Conservation (phyloP, 2,888 invertebrate species). For the Thymelicus lineola region DNA sequence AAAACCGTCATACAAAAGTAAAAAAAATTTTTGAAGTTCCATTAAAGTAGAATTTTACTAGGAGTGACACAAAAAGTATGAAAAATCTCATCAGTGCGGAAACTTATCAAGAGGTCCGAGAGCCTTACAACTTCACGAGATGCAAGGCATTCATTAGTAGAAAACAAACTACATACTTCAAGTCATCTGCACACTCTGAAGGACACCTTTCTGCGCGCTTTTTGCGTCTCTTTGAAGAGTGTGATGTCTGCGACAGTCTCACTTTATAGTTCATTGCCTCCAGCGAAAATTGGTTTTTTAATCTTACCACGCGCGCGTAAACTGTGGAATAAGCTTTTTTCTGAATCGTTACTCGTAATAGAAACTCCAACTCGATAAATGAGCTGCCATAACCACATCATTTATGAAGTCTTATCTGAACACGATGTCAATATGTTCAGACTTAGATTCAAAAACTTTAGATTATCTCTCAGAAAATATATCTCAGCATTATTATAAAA, state of each 20-base stretch:
- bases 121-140: neutral
- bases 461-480: no score
- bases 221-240: constrained; percentile 8
- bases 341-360: neutral
- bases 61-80: neutral
- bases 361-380: neutral
- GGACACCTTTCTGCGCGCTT: neutral
- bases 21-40: neutral
- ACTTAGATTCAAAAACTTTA: no score
- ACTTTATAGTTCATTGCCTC: constrained; percentile 14
- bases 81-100: neutral
- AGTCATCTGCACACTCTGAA: constrained; percentile 7
- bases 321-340: constrained; percentile 2
- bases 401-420: neutral
- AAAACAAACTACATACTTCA: constrained; percentile 1
- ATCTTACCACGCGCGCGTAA: constrained; percentile 7
- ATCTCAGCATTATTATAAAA: no score
- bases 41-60: no score
- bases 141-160: constrained; percentile 5
- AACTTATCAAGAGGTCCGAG: neutral
- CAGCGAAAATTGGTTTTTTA: constrained; percentile 8
- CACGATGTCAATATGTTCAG: neutral
- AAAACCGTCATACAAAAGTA: no score
- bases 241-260: constrained; percentile 9
- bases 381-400: neutral